Evolutionary conservation across 2,888 invertebrate genomes (phyloP), one percentile per base, ranked within the genome.

Genomic region (Tineola bisselliella): DNA sequence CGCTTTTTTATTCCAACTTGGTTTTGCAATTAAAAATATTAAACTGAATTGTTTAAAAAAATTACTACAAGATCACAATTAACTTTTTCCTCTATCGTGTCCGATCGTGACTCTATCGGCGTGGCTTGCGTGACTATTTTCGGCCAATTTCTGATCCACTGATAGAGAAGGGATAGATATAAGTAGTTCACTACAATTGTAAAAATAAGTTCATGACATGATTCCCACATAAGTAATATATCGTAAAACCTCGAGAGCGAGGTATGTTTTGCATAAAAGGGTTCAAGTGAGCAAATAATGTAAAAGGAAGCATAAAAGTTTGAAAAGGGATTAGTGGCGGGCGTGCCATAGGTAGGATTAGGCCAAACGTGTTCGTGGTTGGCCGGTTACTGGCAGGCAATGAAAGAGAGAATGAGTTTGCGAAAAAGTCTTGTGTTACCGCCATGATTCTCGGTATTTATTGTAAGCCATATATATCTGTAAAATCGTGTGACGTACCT

Each of bases 401-500:
- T 19, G 19, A 33, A 58, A 17, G 79, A 77, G 74, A 72, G 75
- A 71, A 74, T 79, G 77, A 79, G 70, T 70, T 69, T 73, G 54
- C 54, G 17, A 54, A 54, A 54, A 54, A 19, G 25, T 25, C 54
- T 13, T 48, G 10, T 17, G 10, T 10, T 3, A 13, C 10, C 48
- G 48, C 48, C 48, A 48, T 48, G 15, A 48, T 48, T 48, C 38
- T 38, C 10, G 38, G 1, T 10, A 25, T 38, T 38, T 38, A 38
- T 6, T 6, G 25, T 25, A 25, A 6, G 25, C 25, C 25, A 25
- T 25, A 25, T 25, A 6, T 6, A 6, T 25, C 25, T n/a, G n/a
- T n/a, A n/a, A n/a, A n/a, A n/a, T n/a, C n/a, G n/a, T n/a, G n/a
- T n/a, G n/a, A n/a, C n/a, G n/a, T n/a, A n/a, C n/a, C n/a, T n/a